phyloP scores from a whole-genome alignment of 2,888 invertebrate genomes.

The Macaria liturata region DNA sequence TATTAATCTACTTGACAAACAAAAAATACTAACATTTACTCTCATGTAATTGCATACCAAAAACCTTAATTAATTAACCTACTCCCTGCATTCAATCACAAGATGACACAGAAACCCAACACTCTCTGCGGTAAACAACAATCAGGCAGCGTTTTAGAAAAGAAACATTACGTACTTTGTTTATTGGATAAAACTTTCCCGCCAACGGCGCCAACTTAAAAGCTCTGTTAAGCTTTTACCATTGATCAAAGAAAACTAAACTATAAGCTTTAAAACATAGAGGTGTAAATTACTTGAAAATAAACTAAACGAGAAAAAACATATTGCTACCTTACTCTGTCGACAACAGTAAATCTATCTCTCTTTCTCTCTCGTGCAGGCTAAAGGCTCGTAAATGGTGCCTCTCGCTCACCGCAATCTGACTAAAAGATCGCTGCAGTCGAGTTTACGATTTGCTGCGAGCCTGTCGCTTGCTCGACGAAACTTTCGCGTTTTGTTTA shows the following conservation, averaged over 20 bases:
- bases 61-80: slow-evolving; percentile 7
- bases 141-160: slow-evolving; percentile 11
- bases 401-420: slow-evolving; percentile 36
- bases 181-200: slow-evolving; percentile 54
- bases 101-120: slow-evolving; percentile 14
- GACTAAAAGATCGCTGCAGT: slow-evolving; percentile 39
- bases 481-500: slow-evolving; percentile 53
- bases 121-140: slow-evolving; percentile 19
- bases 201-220: slow-evolving; percentile 68
- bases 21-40: too few species aligned
- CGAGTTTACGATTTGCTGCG: slow-evolving; percentile 43
- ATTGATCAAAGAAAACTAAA: too few species aligned
- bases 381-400: slow-evolving; percentile 29
- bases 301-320: slow-evolving; percentile 27
- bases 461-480: slow-evolving; percentile 37
- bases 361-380: slow-evolving; percentile 48
- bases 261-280: slow-evolving; percentile 5
- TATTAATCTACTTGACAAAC: too few species aligned
- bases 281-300: slow-evolving; percentile 2
- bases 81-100: slow-evolving; percentile 10
- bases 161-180: slow-evolving; percentile 29
- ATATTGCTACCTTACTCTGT: slow-evolving; percentile 35
- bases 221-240: slow-evolving; percentile 34
- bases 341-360: slow-evolving; percentile 50
- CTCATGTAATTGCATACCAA: too few species aligned